A percentile compares a stretch with the other conserved stretches of the same genome.
phyloP scores from a whole-genome alignment of 92 coral and sea anemone genomes.

The Porites lobata region DNA sequence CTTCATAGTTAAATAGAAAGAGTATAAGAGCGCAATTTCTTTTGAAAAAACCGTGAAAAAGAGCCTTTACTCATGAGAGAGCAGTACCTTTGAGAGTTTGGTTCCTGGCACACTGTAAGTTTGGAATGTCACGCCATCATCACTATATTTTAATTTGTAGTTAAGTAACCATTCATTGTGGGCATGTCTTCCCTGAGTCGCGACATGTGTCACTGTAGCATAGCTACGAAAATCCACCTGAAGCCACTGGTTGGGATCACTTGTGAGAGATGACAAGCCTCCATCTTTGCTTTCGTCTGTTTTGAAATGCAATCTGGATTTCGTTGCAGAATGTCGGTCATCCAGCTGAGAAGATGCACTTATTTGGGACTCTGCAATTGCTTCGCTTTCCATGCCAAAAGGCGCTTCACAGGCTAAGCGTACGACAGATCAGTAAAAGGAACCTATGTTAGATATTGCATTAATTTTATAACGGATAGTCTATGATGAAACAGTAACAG shows the following conservation, averaged over 20 bases:
- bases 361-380: slow-evolving; percentile 15
- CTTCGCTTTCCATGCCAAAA: slow-evolving; percentile 31
- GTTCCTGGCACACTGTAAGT: neutral
- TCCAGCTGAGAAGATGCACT: slow-evolving; percentile 21
- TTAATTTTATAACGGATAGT: too few species aligned
- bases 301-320: slow-evolving; percentile 18
- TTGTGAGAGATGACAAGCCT: slow-evolving; percentile 10
- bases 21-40: too few species aligned
- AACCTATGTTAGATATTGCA: too few species aligned
- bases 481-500: too few species aligned
- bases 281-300: neutral
- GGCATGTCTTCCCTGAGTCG: slow-evolving; percentile 27
- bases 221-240: slow-evolving; percentile 20
- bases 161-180: slow-evolving; percentile 9
- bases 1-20: too few species aligned
- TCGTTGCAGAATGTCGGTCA: slow-evolving; percentile 1
- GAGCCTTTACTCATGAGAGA: too few species aligned
- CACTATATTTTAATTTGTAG: neutral
- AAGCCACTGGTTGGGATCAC: slow-evolving; percentile 29
- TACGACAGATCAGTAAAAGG: neutral
- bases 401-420: slow-evolving; percentile 9
- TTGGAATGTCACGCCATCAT: slow-evolving; percentile 21
- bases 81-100: neutral
- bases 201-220: slow-evolving; percentile 8
- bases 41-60: too few species aligned